phyloP scores from a whole-genome alignment of 1,140 invertebrate genomes.

The Spodoptera litura region DNA sequence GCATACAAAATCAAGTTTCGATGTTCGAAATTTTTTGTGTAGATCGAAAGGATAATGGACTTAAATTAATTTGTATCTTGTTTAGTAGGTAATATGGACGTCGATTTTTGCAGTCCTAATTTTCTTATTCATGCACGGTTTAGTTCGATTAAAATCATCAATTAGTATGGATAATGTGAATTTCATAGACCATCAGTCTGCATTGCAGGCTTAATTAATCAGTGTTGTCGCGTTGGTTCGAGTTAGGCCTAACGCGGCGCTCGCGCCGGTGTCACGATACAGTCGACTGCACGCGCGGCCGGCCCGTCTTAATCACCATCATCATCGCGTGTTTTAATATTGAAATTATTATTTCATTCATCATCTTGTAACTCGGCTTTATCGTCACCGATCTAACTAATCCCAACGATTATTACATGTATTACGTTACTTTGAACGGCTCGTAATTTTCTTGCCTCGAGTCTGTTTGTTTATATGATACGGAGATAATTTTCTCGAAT shows the following conservation, averaged over 20 bases:
- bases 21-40: slow-evolving; percentile 63
- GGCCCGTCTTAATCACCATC: slow-evolving; percentile 64
- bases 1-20: slow-evolving; percentile 72
- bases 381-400: slow-evolving; percentile 77
- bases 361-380: slow-evolving; percentile 72
- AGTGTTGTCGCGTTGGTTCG: slow-evolving; percentile 65
- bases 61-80: slow-evolving; percentile 68
- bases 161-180: slow-evolving; percentile 43
- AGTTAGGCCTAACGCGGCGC: slow-evolving; percentile 78
- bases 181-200: slow-evolving; percentile 70
- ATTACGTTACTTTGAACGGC: slow-evolving; percentile 78
- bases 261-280: slow-evolving; percentile 63
- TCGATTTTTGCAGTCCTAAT: slow-evolving; percentile 47
- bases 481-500: slow-evolving; percentile 63
- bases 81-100: slow-evolving; percentile 53
- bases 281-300: slow-evolving; percentile 64
- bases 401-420: slow-evolving; percentile 78
- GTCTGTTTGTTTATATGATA: slow-evolving; percentile 76
- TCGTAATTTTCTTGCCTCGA: slow-evolving; percentile 68
- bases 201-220: slow-evolving; percentile 73
- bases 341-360: slow-evolving; percentile 80
- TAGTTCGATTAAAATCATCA: slow-evolving; percentile 36
- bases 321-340: slow-evolving; percentile 72
- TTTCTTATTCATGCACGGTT: slow-evolving; percentile 40
- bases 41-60: slow-evolving; percentile 59